These are phyloP conservation scores for Sweltsa coloradensis DNA, from an alignment of 1,140 invertebrate species.

Conservation along the genomic window DNA sequence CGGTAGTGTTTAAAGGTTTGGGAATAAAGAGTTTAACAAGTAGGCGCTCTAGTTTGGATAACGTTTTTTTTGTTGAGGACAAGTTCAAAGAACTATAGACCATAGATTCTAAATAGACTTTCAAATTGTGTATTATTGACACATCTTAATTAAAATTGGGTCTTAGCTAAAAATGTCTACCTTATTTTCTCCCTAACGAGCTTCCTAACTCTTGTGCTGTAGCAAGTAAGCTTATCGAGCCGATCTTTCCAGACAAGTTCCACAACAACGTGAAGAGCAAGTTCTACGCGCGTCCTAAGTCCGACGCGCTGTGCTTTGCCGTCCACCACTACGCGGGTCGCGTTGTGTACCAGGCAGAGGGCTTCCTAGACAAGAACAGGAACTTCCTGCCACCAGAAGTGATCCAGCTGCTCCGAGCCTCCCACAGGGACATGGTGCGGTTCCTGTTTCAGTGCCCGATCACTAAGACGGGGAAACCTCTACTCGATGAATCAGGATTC, in stretches of 20 bases:
- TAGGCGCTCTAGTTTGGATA: too few relatives aligned
- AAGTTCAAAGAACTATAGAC: too few relatives aligned
- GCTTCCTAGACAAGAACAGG: constrained; percentile 73
- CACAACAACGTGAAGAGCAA: constrained; percentile 66
- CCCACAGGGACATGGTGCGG: constrained; percentile 54
- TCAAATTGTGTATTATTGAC: too few relatives aligned
- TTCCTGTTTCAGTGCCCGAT: constrained; percentile 70
- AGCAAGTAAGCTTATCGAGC: too few relatives aligned
- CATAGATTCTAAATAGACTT: too few relatives aligned
- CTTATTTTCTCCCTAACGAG: too few relatives aligned
- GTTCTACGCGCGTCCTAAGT: constrained; percentile 65
- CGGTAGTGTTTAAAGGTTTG: too few relatives aligned
- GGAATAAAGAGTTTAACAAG: too few relatives aligned
- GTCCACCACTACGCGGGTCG: constrained; percentile 64
- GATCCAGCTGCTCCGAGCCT: constrained; percentile 62
- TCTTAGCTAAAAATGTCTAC: too few relatives aligned
- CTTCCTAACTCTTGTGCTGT: too few relatives aligned
- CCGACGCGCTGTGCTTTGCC: constrained; percentile 57
- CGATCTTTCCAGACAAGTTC: constrained; percentile 61
- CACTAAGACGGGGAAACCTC: constrained; percentile 65
- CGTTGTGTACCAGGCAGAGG: constrained; percentile 64
- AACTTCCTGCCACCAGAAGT: constrained; percentile 71
- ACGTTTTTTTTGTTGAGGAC: too few relatives aligned
- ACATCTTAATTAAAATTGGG: too few relatives aligned
- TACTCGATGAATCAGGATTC: constrained; percentile 25